Percentiles rank a stretch among this genome's conserved stretches.
Conservation (phyloP, 2,113 vertebrate species). For the Vireo altiloquus region DNA sequence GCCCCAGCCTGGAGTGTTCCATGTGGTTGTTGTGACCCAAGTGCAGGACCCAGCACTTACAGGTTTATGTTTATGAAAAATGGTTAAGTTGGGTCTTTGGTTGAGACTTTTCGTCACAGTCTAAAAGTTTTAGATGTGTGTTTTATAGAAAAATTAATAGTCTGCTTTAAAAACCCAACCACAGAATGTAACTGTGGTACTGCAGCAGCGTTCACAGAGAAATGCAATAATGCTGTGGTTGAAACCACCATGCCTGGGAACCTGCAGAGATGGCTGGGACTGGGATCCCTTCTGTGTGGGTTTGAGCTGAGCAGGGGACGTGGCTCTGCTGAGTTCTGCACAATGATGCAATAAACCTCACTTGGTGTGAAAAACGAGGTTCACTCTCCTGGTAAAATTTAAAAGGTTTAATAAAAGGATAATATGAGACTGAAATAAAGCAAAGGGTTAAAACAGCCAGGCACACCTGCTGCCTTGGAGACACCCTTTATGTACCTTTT, state of each 20-base stretch:
- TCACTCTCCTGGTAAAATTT: too few species aligned
- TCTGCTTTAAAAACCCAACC: background rate
- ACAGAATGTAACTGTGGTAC: background rate
- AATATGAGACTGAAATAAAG: too few species aligned
- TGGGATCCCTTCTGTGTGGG: background rate
- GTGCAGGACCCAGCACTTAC: background rate
- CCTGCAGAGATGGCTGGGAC: background rate
- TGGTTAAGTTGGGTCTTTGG: background rate
- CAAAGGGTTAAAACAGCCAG: too few species aligned
- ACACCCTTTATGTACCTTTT: too few species aligned
- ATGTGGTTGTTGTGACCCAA: background rate
- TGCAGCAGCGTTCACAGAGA: background rate
- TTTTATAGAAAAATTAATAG: slow-evolving; percentile 34
- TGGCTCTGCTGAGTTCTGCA: background rate
- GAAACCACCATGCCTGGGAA: background rate
- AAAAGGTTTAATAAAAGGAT: too few species aligned
- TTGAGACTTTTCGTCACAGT: background rate
- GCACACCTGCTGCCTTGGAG: too few species aligned
- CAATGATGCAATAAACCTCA: background rate
- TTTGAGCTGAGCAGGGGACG: background rate
- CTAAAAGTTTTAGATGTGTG: background rate
- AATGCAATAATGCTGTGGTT: background rate
- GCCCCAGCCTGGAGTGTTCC: background rate
- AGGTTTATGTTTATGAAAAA: background rate
- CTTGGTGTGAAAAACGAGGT: too few species aligned